phyloP scores from a whole-genome alignment of 1,140 invertebrate genomes.

The Schlechtendalia chinensis region DNA sequence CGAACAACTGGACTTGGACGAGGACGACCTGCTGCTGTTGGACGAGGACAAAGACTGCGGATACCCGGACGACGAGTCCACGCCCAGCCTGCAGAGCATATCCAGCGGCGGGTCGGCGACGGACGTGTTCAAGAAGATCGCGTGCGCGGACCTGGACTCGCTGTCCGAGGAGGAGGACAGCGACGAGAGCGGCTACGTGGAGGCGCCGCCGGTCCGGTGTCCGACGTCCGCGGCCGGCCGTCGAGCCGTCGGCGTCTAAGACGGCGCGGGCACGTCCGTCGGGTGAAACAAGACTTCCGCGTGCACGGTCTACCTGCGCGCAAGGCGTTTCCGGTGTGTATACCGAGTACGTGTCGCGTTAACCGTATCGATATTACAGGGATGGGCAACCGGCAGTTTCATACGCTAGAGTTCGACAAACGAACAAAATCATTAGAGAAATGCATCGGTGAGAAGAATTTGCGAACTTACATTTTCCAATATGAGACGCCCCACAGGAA shows the following conservation, averaged over 20 bases:
- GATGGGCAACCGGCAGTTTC: too few species aligned
- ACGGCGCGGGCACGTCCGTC: too few species aligned
- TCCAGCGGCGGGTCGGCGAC: slow-evolving; percentile 51
- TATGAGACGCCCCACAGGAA: too few species aligned
- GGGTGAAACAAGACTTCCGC: too few species aligned
- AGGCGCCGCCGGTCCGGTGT: slow-evolving; percentile 38
- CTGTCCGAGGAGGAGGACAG: slow-evolving; percentile 54
- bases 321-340: too few species aligned
- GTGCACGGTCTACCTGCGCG: too few species aligned
- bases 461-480: too few species aligned
- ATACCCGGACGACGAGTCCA: slow-evolving; percentile 53
- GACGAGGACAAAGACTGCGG: slow-evolving; percentile 35
- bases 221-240: neutral
- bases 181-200: slow-evolving; percentile 54
- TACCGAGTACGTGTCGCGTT: too few species aligned
- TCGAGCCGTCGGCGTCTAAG: neutral
- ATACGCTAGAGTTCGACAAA: too few species aligned
- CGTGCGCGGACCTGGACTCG: slow-evolving; percentile 51
- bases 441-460: too few species aligned
- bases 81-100: slow-evolving; percentile 54
- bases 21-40: neutral
- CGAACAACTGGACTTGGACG: neutral
- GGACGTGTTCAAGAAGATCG: slow-evolving; percentile 50
- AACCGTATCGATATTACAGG: too few species aligned
- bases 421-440: too few species aligned